Evolutionary conservation across 2,797 vertebrate species (phyloP).

Genomic region (Rhabdomys pumilio): DNA sequence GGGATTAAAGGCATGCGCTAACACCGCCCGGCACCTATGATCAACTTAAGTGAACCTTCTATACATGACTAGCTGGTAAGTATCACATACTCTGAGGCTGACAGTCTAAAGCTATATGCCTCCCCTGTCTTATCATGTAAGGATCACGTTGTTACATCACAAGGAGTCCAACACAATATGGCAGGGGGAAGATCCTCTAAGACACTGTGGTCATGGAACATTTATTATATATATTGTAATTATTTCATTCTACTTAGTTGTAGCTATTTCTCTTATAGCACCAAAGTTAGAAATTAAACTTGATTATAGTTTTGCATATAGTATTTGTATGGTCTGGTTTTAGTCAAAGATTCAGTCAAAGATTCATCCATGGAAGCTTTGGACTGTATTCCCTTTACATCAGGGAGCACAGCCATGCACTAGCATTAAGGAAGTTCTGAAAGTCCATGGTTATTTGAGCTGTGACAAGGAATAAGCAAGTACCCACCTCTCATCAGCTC

Average conservation of each 20-base stretch:
- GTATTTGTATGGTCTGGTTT: background rate
- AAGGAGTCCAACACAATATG: background rate
- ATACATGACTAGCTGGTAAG: background rate
- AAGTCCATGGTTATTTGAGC: background rate
- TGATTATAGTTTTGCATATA: background rate
- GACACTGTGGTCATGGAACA: background rate
- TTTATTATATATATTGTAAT: background rate
- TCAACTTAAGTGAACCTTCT: background rate
- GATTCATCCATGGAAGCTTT: background rate
- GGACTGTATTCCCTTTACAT: background rate
- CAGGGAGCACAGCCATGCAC: background rate
- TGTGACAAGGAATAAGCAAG: background rate
- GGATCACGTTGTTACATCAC: too few relatives aligned
- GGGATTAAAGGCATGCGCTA: too few relatives aligned
- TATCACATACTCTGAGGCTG: background rate
- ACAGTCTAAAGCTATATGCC: too few relatives aligned
- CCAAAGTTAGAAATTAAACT: background rate
- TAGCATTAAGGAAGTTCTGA: background rate
- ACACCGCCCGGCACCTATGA: background rate
- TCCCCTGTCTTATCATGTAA: background rate
- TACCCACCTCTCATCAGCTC: accelerated
- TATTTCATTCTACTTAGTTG: background rate
- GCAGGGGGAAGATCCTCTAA: background rate
- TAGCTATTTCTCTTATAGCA: background rate
- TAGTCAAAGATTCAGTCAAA: background rate